Base-by-base conservation (phyloP, 2,888 invertebrate genomes). In the Cryptophagus acutangulus region DNA sequence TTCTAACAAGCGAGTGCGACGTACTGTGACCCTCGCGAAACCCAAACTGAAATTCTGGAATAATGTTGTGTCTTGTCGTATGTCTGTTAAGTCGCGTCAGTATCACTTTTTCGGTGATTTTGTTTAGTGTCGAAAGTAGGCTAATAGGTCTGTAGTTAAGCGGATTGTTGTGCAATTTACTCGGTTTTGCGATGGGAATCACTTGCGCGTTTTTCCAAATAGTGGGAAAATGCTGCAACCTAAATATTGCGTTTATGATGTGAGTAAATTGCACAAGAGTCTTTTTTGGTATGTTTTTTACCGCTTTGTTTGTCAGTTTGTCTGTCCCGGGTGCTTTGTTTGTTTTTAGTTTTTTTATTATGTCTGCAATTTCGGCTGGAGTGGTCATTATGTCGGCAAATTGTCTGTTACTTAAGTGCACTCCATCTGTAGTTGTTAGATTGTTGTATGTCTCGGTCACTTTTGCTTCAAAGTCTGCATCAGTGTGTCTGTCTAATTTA, bases 61-160 rank as follows among this genome's bases (percentile, higher is more conserved):
- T 12, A 2, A 16, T 17, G 15, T 15, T 8, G 9, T 12, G 16
- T 37, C 16, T 17, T 15, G 2, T 17, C 13, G 18, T 30, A 13
- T 30, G 10, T 12, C 18, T 24, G 12, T 37, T 31, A 17, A 28
- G 5, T 29, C 28, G 10, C n/a, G 14, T 10, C n/a, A 29, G 15
- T 3, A 37, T 37, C 17, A 33, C 26, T 26, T 17, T 39, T 39
- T 39, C 39, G 8, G 24, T 5, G 5, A 39, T 39, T 26, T 39
- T 39, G 10, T 15, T 24, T 1, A 39, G 25, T 8, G 12, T n/a
- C 12, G 33, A 18, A 6, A 39, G 14, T 24, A 39, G 17, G 31
- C 39, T 39, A 14, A 39, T 39, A 15, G 39, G 39, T 15, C 39
- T 18, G 20, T 39, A 39, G 17, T 13, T 39, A 9, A 6, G 10